phyloP scores from a whole-genome alignment of 2,797 vertebrate species.

The Thalassophryne amazonica region DNA sequence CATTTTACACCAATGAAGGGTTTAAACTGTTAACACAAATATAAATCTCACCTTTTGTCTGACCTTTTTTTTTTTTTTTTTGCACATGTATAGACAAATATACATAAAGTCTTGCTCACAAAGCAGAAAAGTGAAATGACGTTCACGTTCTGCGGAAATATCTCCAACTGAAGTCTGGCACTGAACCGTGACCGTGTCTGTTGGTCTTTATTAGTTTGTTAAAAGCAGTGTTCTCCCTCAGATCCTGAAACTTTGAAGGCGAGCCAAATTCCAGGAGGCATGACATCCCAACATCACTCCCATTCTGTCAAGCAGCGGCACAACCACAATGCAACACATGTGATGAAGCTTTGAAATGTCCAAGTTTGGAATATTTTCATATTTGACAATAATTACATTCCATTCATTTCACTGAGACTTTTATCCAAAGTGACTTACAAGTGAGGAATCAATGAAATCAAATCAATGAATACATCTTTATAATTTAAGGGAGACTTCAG shows the following conservation, averaged over 20 bases:
- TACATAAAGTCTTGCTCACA: constrained; percentile 43
- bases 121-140: constrained; percentile 60
- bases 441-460: too few species aligned
- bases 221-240: constrained; percentile 39
- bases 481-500: too few species aligned
- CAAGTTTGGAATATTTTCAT: too few species aligned
- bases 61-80: constrained; percentile 12
- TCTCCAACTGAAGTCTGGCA: constrained; percentile 36
- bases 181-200: constrained; percentile 46
- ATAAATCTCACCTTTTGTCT: constrained; percentile 11
- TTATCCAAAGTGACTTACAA: too few species aligned
- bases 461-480: too few species aligned
- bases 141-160: constrained; percentile 18
- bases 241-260: constrained; percentile 33
- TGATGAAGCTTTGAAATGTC: too few species aligned
- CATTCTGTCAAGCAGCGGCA: background rate
- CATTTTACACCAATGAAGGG: constrained; percentile 8
- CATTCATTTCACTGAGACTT: too few species aligned
- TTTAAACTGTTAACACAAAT: background rate
- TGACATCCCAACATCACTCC: constrained; percentile 16
- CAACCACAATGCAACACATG: background rate
- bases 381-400: too few species aligned
- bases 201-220: constrained; percentile 60
- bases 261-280: constrained; percentile 32
- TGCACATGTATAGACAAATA: constrained; percentile 4